These are phyloP conservation scores for Apis laboriosa DNA, from an alignment of 1,140 invertebrate genomes.

Conservation along the genomic window DNA sequence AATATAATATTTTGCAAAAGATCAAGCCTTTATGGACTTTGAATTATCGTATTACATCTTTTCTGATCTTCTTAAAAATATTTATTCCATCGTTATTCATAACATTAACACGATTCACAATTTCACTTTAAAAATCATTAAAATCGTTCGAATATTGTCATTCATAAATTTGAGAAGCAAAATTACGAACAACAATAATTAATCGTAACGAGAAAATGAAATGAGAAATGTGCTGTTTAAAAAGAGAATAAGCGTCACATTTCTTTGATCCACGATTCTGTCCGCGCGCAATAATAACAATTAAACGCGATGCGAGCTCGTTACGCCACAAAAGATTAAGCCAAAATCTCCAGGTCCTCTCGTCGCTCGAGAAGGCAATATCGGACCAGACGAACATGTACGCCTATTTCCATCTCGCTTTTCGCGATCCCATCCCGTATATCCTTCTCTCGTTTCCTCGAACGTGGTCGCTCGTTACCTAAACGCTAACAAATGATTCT, in stretches of 20 bases:
- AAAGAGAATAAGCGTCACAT: neutral
- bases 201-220: too few species aligned
- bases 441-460: neutral
- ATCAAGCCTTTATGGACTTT: too few species aligned
- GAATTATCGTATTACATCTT: too few species aligned
- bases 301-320: constrained; percentile 55
- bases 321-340: constrained; percentile 52
- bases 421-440: too few species aligned
- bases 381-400: constrained; percentile 33
- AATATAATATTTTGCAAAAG: too few species aligned
- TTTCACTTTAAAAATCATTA: too few species aligned
- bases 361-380: constrained; percentile 21
- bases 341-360: constrained; percentile 47
- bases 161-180: too few species aligned
- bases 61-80: too few species aligned
- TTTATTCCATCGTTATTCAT: too few species aligned
- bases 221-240: neutral
- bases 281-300: constrained; percentile 55
- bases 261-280: constrained; percentile 28
- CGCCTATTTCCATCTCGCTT: constrained; percentile 8
- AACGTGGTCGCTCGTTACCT: constrained; percentile 50
- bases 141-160: too few species aligned
- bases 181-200: too few species aligned
- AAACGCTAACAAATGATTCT: constrained; percentile 61
- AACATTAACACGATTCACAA: too few species aligned